phyloP scores from a whole-genome alignment of 2,888 invertebrate species.

The Macrosoma leucophasiata region DNA sequence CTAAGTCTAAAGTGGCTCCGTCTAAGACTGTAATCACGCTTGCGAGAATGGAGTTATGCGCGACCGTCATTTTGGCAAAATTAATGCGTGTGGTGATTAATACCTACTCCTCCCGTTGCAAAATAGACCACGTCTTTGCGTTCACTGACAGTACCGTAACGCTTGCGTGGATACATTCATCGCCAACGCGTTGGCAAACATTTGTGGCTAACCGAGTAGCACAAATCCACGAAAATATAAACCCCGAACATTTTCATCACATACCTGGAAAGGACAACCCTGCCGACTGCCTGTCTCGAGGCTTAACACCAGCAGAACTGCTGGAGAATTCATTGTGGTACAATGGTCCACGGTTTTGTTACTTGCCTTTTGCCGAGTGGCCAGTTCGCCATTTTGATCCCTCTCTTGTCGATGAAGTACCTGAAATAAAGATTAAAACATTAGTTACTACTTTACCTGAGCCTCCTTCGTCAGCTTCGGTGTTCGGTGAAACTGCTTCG shows the following conservation, averaged over 20 bases:
- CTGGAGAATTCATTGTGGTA: conserved; percentile 11
- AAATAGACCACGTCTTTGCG: background rate
- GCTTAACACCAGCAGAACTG: conserved; percentile 14
- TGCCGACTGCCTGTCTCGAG: conserved; percentile 20
- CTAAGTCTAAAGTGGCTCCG: conserved; percentile 9
- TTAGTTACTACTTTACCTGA: background rate
- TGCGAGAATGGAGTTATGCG: conserved; percentile 8
- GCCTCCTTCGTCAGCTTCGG: background rate
- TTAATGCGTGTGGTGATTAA: conserved; percentile 5
- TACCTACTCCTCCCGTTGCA: background rate
- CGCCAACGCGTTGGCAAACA: conserved; percentile 7
- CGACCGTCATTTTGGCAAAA: conserved; percentile 1
- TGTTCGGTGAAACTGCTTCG: background rate
- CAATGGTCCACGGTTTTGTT: conserved; percentile 7
- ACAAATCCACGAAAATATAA: conserved; percentile 4
- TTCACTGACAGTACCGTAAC: conserved; percentile 11
- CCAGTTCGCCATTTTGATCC: background rate
- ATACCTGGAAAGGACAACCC: conserved; percentile 15
- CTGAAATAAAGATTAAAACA: conserved; percentile 4
- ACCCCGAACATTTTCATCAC: conserved; percentile 10
- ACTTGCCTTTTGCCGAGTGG: background rate
- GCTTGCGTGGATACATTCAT: conserved; percentile 14
- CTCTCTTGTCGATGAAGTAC: background rate
- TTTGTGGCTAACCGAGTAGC: conserved; percentile 12
- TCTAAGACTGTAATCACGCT: conserved; percentile 5